phyloP scores from a whole-genome alignment of 2,888 invertebrate genomes.

The Mechanitis messenoides region DNA sequence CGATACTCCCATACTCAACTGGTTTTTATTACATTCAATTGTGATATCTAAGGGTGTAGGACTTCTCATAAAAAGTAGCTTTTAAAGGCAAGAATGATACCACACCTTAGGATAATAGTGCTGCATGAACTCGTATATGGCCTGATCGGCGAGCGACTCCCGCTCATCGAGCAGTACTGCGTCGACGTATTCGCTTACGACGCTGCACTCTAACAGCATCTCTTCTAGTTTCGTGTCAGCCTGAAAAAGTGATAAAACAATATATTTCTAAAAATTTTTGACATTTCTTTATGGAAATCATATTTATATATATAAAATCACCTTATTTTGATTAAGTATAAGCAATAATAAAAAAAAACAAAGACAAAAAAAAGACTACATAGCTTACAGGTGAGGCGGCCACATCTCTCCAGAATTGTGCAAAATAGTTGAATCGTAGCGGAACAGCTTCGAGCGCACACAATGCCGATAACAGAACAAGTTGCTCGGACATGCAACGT shows the following conservation, averaged over 20 bases:
- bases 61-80: background rate
- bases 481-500: slow-evolving; percentile 89
- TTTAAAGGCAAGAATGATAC: background rate
- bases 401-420: slow-evolving; percentile 94
- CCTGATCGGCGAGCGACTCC: slow-evolving; percentile 87
- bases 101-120: slow-evolving; percentile 92
- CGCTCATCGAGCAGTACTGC: slow-evolving; percentile 92
- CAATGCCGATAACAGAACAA: slow-evolving; percentile 91
- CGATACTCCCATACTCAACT: slow-evolving; percentile 15
- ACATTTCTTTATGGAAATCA: too few relatives aligned
- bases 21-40: background rate
- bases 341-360: too few relatives aligned
- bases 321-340: too few relatives aligned
- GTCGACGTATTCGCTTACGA: slow-evolving; percentile 92
- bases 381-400: slow-evolving; percentile 81
- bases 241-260: slow-evolving; percentile 50
- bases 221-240: slow-evolving; percentile 88
- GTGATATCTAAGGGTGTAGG: background rate
- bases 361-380: background rate
- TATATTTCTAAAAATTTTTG: background rate
- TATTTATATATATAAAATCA: too few relatives aligned
- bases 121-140: slow-evolving; percentile 91
- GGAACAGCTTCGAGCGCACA: slow-evolving; percentile 94
- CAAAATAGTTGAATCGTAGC: slow-evolving; percentile 90
- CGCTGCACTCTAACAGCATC: slow-evolving; percentile 87